Evolutionary conservation across 1,140 invertebrate genomes (phyloP), one percentile per base, ranked within the genome.

Genomic region (Drosophila pallidifrons): DNA sequence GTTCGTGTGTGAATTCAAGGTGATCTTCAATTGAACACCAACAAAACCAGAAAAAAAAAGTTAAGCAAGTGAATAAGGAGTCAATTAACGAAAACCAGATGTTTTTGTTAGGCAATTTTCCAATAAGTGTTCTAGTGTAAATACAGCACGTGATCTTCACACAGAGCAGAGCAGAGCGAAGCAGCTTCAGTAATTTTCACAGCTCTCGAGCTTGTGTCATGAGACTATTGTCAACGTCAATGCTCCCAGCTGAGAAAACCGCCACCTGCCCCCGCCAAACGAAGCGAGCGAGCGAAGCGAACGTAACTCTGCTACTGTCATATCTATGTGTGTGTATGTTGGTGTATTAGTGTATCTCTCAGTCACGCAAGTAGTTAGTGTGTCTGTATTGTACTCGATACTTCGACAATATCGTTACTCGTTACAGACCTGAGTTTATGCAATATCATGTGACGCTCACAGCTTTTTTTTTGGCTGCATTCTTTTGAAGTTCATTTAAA

Each of bases 371-470:
- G 55, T 67, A 77, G 76, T 74, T 70, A 69, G 46, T 75, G 20
- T 13, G 45, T 11, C 60, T 46, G 38, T 52, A 10, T 57, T 11
- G 28, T 55, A 78, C 79, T 81, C 32, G 35, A 38, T 75, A 75
- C 79, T 51, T 61, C 30, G 35, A 25, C 73, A 67, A 58, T 63
- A 46, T 51, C 63, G 63, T 68, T 55, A 75, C 78, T 51, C 63
- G 63, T 68, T 55, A 75, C 78, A 71, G 82, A 87, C 82, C 77
- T 79, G 69, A 88, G 77, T 88, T 88, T 88, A 88, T 88, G 83
- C 83, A 88, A 63, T 77, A 88, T 88, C 83, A 88, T 88, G 83
- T 88, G 83, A 88, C 77, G 72, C 68, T 57, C 32, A 58, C 38
- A 51, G 58, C 45, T 49, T 43, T 61, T 25, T 25, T 51, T 6